Evolutionary conservation across 2,888 invertebrate genomes (phyloP), one percentile per base, ranked within the genome.

Genomic region (Cheiracanthium punctorium): DNA sequence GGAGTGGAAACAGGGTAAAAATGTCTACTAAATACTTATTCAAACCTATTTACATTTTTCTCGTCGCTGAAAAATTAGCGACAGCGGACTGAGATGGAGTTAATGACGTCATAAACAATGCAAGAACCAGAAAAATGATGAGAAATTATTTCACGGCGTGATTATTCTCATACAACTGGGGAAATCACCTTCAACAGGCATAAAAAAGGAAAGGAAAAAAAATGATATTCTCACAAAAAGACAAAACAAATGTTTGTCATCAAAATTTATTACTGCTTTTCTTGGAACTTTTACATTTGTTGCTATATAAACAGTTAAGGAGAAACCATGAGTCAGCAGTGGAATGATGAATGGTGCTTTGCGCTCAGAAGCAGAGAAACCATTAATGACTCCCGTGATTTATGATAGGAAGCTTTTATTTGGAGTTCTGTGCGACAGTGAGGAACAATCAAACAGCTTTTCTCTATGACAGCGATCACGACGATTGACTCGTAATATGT

Each of bases 321-420:
- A 58, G 24, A 24, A 5, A 5, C 24, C 17, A 1, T 58, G 58
- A 58, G 24, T 58, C 58, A 58, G 24, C 58, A 58, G 58, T 24
- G 12, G 58, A 58, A 58, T 58, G 58, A 58, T 58, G 24, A 58
- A 58, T 58, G 58, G 17, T 7, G 58, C 20, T 58, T 24, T 58
- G n/a, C 58, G 24, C 58, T 58, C 4, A 5, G 58, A 5, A 58
- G 58, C 14, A 58, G 20, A 20, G 58, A 58, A 58, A 58, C 58
- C 58, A 58, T 58, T 58, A 58, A 58, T 58, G 58, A 58, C 58
- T 5, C 24, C 24, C 4, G 58, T 58, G 58, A 58, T 58, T 58
- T 58, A 58, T 58, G 58, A 17, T 58, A 24, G 58, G 58, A 24
- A 24, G 58, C 58, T 58, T 58, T 58, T 58, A 58, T 58, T 58